Evolutionary conservation across 2,888 invertebrate genomes (phyloP), one percentile per base, ranked within the genome.

Genomic region (Anaspis maculata): DNA sequence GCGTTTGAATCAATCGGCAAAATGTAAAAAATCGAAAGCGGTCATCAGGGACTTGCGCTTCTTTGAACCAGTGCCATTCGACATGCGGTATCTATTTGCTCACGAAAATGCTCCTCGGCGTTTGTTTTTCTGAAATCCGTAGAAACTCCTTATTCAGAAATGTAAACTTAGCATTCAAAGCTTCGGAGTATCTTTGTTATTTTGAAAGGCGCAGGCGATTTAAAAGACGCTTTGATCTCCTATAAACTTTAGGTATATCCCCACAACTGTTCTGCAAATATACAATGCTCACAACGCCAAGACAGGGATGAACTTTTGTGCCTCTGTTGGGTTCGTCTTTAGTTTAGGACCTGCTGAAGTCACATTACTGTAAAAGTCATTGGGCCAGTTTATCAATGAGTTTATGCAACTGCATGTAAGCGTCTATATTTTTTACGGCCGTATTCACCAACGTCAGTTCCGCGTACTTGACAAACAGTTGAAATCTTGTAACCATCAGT

Each of bases 121-220:
- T 62, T 62, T 61, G 57, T 59, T 59, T 59, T 61, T 49, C 47
- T 45, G 48, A 57, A 58, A 58, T 59, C 56, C 51, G 50, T 45
- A 42, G 54, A 56, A 58, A 55, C 45, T 54, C 45, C 52, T 49
- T 50, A 49, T 48, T 48, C 42, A 49, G 56, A 54, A 59, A 59
- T 53, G 58, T 56, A 60, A 59, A 62, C 59, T 52, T 46, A 27
- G 24, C n/a, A 39, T 37, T 39, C 41, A 37, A 45, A 42, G 42
- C 24, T 10, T 27, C 32, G 16, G 27, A 31, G 39, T 45, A 45
- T 48, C 47, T 49, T 47, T 46, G 48, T 49, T 49, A 45, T 48
- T 45, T 28, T 32, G 37, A 28, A 35, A 33, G 42, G 45, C 39
- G 32, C 35, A 39, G 44, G 35, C 47, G 48, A 52, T 51, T 46